Evolutionary conservation across 2,888 invertebrate species (phyloP), one percentile per base, ranked within the genome.

Genomic region (Auanema sp.): DNA sequence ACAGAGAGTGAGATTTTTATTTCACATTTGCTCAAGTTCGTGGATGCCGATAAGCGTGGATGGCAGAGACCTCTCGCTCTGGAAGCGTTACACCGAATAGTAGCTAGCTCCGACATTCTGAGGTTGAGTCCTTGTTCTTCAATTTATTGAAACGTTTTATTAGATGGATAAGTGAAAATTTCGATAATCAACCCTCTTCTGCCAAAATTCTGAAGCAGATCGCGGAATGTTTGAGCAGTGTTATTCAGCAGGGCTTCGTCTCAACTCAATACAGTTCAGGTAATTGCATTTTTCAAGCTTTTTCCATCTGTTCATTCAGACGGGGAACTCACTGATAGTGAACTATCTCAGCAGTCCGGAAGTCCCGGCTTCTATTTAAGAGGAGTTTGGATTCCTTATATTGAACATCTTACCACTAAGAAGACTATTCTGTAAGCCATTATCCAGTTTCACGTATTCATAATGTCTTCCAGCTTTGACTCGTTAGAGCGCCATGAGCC

Each of bases 1-100:
- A 97, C 97, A 0, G 96, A 98, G 85, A 96, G 96, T 85, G 98
- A 98, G 87, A 97, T 98, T 83, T 97, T 98, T 86, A 87, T 98
- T 50, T 95, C 96, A 0, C 87, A 97, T 57, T 91, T 98, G 58
- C 92, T 97, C 43, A 96, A 97, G 85, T 97, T 98, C 86, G 87
- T 97, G 84, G 97, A 97, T 84, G 91, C 92, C 0, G 97, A 97
- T 84, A 94, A 95, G 85, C 93, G 94, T 1, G 82, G 91, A 70
- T 98, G 98, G 97, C 96, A 97, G 85, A 87, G 96, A 62, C 93
- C 94, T 1, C 85, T 96, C 57, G 95, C 97, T 0, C 85, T 98
- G 18, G 98, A 98, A 87, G 95, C 97, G 2, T 87, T 98, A 51
- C 94, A 95, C 84, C 92, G 92, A 86, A 90, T 98, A 88, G 65